Percentiles rank a stretch among this genome's conserved stretches.
Evolutionary conservation across 2,113 vertebrate genomes (phyloP).

Genomic region (Oreochromis spilurus): DNA sequence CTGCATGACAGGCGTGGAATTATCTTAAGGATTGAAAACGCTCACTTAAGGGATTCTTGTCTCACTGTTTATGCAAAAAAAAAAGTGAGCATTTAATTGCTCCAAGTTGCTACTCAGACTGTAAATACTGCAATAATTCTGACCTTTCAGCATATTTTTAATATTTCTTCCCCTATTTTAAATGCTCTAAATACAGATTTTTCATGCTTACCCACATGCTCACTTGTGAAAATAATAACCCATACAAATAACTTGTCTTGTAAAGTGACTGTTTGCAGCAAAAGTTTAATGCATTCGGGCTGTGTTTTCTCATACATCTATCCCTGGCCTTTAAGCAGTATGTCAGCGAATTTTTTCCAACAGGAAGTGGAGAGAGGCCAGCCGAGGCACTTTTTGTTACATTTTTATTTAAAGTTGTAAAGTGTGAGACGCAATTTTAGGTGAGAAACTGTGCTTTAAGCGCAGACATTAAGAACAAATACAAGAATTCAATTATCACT

Average conservation of each 20-base stretch:
- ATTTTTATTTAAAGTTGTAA: slow-evolving; percentile 38
- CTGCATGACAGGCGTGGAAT: neutral
- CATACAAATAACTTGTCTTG: neutral
- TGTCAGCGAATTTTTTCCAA: neutral
- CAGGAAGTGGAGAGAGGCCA: neutral
- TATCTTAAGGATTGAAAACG: neutral
- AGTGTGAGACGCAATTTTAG: slow-evolving; percentile 26
- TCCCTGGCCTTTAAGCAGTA: neutral
- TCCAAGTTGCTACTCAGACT: neutral
- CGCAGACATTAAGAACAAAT: slow-evolving; percentile 28
- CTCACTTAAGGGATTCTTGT: neutral
- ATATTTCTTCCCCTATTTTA: neutral
- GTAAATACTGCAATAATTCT: neutral
- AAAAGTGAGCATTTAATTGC: neutral
- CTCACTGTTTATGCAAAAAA: neutral
- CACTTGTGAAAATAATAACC: neutral
- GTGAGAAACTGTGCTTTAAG: slow-evolving; percentile 15
- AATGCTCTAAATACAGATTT: neutral
- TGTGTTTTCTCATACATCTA: neutral
- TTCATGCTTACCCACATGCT: neutral
- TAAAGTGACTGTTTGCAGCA: neutral
- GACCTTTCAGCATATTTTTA: neutral
- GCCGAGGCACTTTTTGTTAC: slow-evolving; percentile 17
- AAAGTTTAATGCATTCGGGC: neutral
- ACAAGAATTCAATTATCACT: slow-evolving; percentile 58